Evolutionary conservation across 2,113 vertebrate genomes (phyloP), one percentile per base, ranked within the genome.

Genomic region (Ceyx melanurus): DNA sequence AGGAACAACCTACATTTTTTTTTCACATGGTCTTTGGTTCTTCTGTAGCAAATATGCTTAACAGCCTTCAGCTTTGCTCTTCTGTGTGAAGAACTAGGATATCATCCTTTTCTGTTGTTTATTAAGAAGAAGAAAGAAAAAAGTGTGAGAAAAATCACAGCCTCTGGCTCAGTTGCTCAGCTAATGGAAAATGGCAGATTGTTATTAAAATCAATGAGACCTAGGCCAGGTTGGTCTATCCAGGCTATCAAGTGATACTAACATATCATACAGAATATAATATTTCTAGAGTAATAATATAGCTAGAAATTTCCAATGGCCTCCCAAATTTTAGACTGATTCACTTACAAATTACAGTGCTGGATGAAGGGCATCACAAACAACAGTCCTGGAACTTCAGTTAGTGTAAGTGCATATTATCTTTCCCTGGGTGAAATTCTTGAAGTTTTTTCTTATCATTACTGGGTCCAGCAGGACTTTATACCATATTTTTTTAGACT

Each of bases 161-260:
- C 77, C 85, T 73, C 29, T 88, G 79, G 67, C 67, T 89, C 57
- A 37, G 67, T 77, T 90, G 67, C 53, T 86, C 62, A 85, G 80
- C 35, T 90, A 79, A 94, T 31, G 16, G 84, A 72, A 76, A 94
- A 54, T 71, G 53, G 80, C 58, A 80, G 35, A 46, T 17, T 62
- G 42, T 83, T 83, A 84, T 85, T 95, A 94, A 88, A 95, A 92
- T 74, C 88, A 89, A 37, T 75, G 86, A 90, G 60, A 75, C 35
- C 51, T 83, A 40, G 42, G 14, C 48, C 70, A 78, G 46, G 43
- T 71, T 80, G 46, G 19, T 77, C 56, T 71, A 80, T 22, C 8
- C 46, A 76, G 58, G 28, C 72, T 91, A 74, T 43, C 9, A 26
- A 85, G 68, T 75, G 65, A 75, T 75, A 22, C 46, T 67, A 86